Evolutionary conservation across 2,888 invertebrate genomes (phyloP), one percentile per base, ranked within the genome.

Genomic region (Fragum sueziense): DNA sequence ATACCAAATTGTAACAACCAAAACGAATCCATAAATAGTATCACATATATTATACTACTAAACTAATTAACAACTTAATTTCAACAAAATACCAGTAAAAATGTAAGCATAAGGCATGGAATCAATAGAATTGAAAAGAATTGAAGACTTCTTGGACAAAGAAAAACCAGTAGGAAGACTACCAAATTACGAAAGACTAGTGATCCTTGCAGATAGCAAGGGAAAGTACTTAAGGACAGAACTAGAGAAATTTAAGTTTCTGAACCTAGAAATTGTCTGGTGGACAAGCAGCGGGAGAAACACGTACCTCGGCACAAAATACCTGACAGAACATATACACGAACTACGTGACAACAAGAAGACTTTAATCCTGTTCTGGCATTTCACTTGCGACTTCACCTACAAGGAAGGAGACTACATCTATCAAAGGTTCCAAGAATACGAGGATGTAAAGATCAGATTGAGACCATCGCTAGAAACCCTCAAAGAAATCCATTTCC

Each of bases 171-270:
- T n/a, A 22, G 20, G n/a, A 17, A 17, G 52, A 52, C 22, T 52
- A 22, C 52, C 52, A 52, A 52, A 52, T 17, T 52, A 52, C 22
- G 52, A 52, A 52, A 17, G 52, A n/a, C n/a, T 52, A n/a, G 52
- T 52, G 22, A 52, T 52, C 20, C 57, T 59, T 22, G 25, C 27
- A 22, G 57, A 59, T 27, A 59, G 57, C 29, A 59, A 59, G 29
- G 57, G 57, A 22, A 59, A 59, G 14, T 59, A 59, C 29, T 27
- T 59, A 27, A 59, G 29, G 57, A 59, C 57, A 59, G 57, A 59
- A 59, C 25, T 27, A 27, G 57, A 59, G 25, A 11, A 22, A 59
- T 14, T 59, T 14, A 59, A 27, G 14, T 14, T 22, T 11, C 22
- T 22, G 22, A 59, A 59, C 29, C 29, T 59, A 59, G 27, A 59